Percentiles rank a stretch among this genome's conserved stretches.
phyloP scores from a whole-genome alignment of 2,113 vertebrate genomes.

The Naja naja region DNA sequence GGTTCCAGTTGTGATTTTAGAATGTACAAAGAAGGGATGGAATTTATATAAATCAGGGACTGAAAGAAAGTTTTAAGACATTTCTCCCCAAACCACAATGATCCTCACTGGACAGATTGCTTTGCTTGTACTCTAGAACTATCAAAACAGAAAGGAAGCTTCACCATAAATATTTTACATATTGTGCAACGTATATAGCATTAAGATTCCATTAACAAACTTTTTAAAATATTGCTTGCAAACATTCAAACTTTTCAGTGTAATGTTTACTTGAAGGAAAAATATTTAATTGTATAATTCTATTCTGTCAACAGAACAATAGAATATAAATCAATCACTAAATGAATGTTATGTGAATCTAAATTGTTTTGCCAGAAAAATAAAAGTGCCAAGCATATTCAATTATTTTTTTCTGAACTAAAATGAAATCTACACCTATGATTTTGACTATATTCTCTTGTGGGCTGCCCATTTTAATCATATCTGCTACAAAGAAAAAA shows the following conservation, averaged over 20 bases:
- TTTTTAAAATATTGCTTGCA: slow-evolving; percentile 18
- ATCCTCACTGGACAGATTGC: neutral
- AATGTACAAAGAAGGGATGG: neutral
- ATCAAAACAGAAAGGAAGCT: neutral
- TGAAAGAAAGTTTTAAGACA: neutral
- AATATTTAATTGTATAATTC: slow-evolving; percentile 41
- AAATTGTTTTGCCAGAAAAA: slow-evolving; percentile 36
- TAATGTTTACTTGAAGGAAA: slow-evolving; percentile 21
- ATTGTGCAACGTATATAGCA: neutral
- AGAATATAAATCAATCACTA: neutral
- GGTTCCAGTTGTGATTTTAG: neutral
- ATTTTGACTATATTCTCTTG: slow-evolving; percentile 8
- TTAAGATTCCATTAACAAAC: neutral
- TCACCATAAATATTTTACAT: neutral
- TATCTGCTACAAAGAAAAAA: neutral
- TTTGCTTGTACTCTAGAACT: neutral
- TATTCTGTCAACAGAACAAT: neutral
- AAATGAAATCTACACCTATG: slow-evolving; percentile 33
- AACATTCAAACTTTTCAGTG: slow-evolving; percentile 32
- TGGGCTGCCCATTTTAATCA: slow-evolving; percentile 23
- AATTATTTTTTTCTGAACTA: slow-evolving; percentile 34
- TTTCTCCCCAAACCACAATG: neutral
- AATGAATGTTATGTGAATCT: slow-evolving; percentile 30
- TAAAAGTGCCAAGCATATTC: slow-evolving; percentile 6
- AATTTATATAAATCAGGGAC: neutral